Conservation (phyloP, 1,140 invertebrate genomes). For the Pectinophora gossypiella region DNA sequence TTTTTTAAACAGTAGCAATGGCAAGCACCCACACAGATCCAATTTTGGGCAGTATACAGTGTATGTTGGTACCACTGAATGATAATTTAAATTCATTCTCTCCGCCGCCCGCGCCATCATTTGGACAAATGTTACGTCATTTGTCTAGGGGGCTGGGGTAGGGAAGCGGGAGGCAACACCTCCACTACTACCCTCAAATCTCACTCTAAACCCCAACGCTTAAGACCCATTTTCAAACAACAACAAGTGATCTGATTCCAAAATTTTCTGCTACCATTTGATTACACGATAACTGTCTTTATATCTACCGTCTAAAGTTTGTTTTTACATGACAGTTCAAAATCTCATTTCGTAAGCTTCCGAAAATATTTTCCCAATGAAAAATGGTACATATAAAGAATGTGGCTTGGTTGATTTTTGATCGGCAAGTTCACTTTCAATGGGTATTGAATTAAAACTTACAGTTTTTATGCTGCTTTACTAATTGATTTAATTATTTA, state of each 20-base stretch:
- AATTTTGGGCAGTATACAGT: constrained; percentile 55
- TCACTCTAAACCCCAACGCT: constrained; percentile 20
- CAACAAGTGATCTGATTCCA: constrained; percentile 44
- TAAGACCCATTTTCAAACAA: constrained; percentile 29
- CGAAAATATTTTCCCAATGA: constrained; percentile 52
- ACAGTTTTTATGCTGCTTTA: constrained; percentile 61
- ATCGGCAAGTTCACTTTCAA: constrained; percentile 37
- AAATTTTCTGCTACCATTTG: constrained; percentile 50
- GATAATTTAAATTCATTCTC: constrained; percentile 78
- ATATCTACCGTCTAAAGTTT: constrained; percentile 28
- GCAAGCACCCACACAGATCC: constrained; percentile 9
- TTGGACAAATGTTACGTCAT: constrained; percentile 76
- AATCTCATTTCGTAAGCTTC: constrained; percentile 64
- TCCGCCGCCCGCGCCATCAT: constrained; percentile 76
- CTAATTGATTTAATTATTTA: constrained; percentile 74
- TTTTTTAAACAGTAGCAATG: no score
- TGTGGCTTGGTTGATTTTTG: constrained; percentile 47
- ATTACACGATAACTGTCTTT: constrained; percentile 36
- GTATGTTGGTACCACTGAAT: constrained; percentile 73
- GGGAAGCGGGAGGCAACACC: constrained; percentile 34
- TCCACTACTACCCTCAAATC: constrained; percentile 18
- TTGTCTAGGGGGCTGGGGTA: constrained; percentile 64
- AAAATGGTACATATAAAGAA: constrained; percentile 53
- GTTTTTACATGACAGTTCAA: constrained; percentile 24
- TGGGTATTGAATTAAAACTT: constrained; percentile 72